These are phyloP conservation scores for Anneissia japonica DNA, from an alignment of 35 echinoderm and acorn worm genomes.

Conservation along the genomic window DNA sequence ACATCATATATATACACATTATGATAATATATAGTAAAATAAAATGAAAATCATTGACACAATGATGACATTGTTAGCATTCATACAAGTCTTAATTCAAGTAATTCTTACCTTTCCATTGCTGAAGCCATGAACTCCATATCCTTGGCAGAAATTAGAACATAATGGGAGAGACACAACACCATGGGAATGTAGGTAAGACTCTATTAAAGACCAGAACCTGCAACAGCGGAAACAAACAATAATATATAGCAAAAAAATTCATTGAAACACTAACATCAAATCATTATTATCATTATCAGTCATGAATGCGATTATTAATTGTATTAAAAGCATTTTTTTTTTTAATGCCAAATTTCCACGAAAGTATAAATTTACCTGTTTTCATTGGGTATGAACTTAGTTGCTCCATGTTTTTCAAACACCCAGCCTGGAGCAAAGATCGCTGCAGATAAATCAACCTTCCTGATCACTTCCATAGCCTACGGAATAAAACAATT, in stretches of 20 bases:
- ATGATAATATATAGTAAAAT: too few relatives aligned
- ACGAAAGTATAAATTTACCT: conserved; percentile 31
- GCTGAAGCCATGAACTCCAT: conserved; percentile 66
- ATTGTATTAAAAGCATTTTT: neutral
- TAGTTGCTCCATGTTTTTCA: conserved; percentile 46
- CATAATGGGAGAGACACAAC: conserved; percentile 57
- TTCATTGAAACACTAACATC: neutral
- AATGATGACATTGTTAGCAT: too few relatives aligned
- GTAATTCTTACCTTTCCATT: conserved; percentile 73
- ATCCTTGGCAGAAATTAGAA: conserved; percentile 87
- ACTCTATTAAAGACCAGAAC: conserved; percentile 67
- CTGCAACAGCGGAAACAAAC: conserved; percentile 16
- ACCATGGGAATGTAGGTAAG: conserved; percentile 60
- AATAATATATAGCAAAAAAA: neutral
- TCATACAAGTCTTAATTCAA: neutral
- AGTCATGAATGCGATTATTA: too few relatives aligned
- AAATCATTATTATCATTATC: neutral
- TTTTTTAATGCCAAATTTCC: neutral
- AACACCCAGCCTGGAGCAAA: conserved; percentile 96
- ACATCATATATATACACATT: too few relatives aligned
- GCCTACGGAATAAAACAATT: conserved; percentile 44
- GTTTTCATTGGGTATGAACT: conserved; percentile 75
- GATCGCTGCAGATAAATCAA: conserved; percentile 76
- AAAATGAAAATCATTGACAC: too few relatives aligned
- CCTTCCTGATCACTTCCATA: conserved; percentile 63